These are phyloP conservation scores for Diaperis boleti DNA, from an alignment of 2,888 invertebrate species.

Conservation along the genomic window DNA sequence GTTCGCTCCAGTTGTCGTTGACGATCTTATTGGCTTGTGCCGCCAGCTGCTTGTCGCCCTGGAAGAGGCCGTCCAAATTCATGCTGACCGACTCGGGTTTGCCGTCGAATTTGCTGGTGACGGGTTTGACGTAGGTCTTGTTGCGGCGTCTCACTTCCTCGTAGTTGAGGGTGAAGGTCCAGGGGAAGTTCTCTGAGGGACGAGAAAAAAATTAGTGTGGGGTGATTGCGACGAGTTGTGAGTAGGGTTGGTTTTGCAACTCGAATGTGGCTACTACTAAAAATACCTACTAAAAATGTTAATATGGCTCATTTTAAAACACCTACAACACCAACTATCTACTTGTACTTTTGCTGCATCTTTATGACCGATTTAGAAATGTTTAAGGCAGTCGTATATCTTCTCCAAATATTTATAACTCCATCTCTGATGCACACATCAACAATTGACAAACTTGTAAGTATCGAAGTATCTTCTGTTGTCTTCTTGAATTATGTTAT, in stretches of 20 bases:
- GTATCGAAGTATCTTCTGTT: too few species aligned
- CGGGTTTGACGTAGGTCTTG: constrained; percentile 1
- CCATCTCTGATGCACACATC: too few species aligned
- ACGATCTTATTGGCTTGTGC: constrained; percentile 4
- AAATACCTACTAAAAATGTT: too few species aligned
- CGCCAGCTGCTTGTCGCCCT: constrained; percentile 2
- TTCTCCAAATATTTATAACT: too few species aligned
- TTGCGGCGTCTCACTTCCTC: neutral
- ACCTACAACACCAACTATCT: too few species aligned
- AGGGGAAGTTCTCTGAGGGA: neutral
- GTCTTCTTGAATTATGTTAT: too few species aligned
- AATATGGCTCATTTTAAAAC: too few species aligned
- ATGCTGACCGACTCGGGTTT: constrained; percentile 1
- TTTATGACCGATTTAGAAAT: too few species aligned
- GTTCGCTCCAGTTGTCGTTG: constrained; percentile 10
- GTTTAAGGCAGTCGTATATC: too few species aligned
- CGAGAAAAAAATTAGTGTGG: neutral
- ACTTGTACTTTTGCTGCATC: too few species aligned
- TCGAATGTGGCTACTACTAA: too few species aligned
- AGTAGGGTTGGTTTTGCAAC: neutral
- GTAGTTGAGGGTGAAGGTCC: neutral
- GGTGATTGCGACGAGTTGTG: neutral
- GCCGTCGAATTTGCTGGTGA: neutral
- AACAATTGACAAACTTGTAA: too few species aligned
- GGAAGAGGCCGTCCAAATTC: constrained; percentile 1